Evolutionary conservation across 2,888 invertebrate species (phyloP), one percentile per base, ranked within the genome.

Genomic region (Drosophila stalkeri): DNA sequence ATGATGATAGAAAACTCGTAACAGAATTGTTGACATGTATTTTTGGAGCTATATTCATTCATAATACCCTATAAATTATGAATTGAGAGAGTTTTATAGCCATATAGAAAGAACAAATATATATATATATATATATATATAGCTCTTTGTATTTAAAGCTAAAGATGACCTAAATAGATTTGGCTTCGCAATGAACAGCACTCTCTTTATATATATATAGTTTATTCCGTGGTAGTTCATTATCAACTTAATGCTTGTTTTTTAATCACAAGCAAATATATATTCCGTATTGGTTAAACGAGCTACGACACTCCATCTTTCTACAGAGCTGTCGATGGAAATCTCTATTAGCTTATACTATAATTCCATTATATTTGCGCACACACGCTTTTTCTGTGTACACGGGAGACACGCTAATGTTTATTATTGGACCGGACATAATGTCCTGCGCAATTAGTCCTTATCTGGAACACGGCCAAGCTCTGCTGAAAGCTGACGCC

Each of bases 391-490:
- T 65, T 49, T 49, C 41, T 64, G 18, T 61, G 51, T 35, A 33
- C 33, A 18, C 56, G 43, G 35, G 51, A 35, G 35, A 20, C 66
- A 59, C 23, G 43, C 27, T 76, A 75, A 75, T 77, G 62, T 55
- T 43, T 6, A 47, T 31, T 39, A 56, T 39, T 61, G 41, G 55
- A 39, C 23, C 27, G 33, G 41, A 23, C 49, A 64, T 77, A 77
- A 74, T 74, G 65, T 70, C 63, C 33, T 18, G 18, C 57, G 74
- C 63, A 77, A 64, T 77, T 77, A 70, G 51, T 7, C 35, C 44
- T 66, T 66, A 77, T 74, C 78, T 63, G 12, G 51, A 9, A 37
- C 43, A 18, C 27, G 31, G 31, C 18, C 20, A 18, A 54, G 60
- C 27, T 18, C 14, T 4, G 33, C 44, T 47, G 55, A 66, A 41